Conservation (phyloP, 30 jellyfish, hydroid and myxozoan genomes). For the Aurelia sp. region DNA sequence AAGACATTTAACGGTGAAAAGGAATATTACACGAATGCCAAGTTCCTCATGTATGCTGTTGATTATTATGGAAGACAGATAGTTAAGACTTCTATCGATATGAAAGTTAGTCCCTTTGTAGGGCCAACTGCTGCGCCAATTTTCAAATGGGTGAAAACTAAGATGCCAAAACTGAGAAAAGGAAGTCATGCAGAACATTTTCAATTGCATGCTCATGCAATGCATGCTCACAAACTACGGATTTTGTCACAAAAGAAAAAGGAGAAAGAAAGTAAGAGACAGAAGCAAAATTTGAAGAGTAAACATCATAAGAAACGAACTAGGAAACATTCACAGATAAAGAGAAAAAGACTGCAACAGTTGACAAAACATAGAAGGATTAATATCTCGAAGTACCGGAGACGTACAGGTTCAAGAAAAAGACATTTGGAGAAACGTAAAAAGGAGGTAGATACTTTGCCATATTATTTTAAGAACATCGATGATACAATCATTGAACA, state of each 20-base stretch:
- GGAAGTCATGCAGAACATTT: not conserved
- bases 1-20: slow-evolving; percentile 54
- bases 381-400: not conserved
- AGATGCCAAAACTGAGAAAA: not conserved
- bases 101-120: slow-evolving; percentile 4
- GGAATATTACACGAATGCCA: slow-evolving; percentile 35
- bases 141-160: slow-evolving; percentile 44
- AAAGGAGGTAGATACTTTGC: too few relatives aligned
- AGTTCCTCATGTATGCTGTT: slow-evolving; percentile 54
- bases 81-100: slow-evolving; percentile 30
- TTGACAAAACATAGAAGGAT: too few relatives aligned
- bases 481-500: too few relatives aligned
- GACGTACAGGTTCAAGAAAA: too few relatives aligned
- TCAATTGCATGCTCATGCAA: not conserved
- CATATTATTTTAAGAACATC: too few relatives aligned
- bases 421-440: too few relatives aligned
- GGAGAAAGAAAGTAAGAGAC: not conserved
- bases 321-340: not conserved
- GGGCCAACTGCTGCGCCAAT: slow-evolving; percentile 68
- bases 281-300: not conserved
- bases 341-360: not conserved
- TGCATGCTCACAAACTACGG: not conserved
- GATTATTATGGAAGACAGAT: slow-evolving; percentile 55
- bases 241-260: not conserved
- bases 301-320: not conserved